A percentile compares a stretch with the other conserved stretches of the same genome.
Evolutionary conservation across 53 echinoderm and acorn worm species (phyloP).

Genomic region (Patiria pectinifera): DNA sequence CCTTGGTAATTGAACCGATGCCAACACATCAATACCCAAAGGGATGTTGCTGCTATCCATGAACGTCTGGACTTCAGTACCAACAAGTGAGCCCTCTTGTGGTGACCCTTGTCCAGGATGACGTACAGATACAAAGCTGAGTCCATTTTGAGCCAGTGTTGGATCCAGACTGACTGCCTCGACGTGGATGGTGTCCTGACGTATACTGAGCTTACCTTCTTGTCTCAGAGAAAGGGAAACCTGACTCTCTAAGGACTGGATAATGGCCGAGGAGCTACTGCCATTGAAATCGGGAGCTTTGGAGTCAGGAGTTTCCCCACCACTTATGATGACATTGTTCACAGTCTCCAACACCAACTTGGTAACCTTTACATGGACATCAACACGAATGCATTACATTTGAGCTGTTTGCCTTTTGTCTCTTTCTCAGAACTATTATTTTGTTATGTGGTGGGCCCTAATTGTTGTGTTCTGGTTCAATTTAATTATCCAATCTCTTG

Average conservation of each 20-base stretch:
- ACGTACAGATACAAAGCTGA: conserved; percentile 36
- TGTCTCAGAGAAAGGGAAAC: conserved; percentile 32
- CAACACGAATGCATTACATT: too few species aligned
- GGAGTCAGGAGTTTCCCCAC: not conserved
- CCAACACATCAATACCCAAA: conserved; percentile 1
- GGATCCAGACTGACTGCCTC: conserved; percentile 45
- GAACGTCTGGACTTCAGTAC: conserved; percentile 5
- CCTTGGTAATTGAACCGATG: conserved; percentile 2
- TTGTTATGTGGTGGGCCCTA: too few species aligned
- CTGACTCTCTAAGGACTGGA: conserved; percentile 51
- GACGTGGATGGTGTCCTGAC: conserved; percentile 17
- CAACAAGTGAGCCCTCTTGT: conserved; percentile 9
- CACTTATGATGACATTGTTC: too few species aligned
- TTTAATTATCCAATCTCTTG: too few species aligned
- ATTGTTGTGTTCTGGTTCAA: too few species aligned
- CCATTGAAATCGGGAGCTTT: not conserved
- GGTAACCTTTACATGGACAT: too few species aligned
- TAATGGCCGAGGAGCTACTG: conserved; percentile 26
- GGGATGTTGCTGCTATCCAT: not conserved
- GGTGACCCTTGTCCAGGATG: conserved; percentile 14
- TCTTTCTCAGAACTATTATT: too few species aligned
- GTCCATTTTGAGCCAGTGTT: not conserved
- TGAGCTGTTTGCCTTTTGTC: too few species aligned
- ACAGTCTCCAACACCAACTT: too few species aligned
- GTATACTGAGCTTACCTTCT: conserved; percentile 25